These are phyloP conservation scores for Momotus momota DNA, from an alignment of 2,797 vertebrate species.

Conservation along the genomic window DNA sequence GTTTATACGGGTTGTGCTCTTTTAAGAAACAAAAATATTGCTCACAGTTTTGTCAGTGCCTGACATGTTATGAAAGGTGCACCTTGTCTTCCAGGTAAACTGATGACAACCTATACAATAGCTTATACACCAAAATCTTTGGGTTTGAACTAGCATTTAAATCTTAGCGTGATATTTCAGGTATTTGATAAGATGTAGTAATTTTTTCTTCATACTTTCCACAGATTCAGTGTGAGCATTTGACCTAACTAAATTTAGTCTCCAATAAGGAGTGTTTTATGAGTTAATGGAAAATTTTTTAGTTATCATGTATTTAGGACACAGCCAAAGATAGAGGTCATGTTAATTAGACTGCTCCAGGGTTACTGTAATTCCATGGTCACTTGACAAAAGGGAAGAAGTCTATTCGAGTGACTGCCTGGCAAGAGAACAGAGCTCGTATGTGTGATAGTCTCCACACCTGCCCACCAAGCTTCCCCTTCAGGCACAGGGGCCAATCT, in stretches of 20 bases:
- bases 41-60: background rate
- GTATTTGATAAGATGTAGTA: background rate
- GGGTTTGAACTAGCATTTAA: background rate
- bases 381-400: conserved; percentile 47
- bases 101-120: background rate
- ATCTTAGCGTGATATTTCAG: background rate
- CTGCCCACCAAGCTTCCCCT: conserved; percentile 46
- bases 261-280: background rate
- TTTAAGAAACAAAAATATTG: background rate
- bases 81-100: background rate
- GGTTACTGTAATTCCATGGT: conserved; percentile 39
- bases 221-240: background rate
- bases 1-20: background rate
- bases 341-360: conserved; percentile 68
- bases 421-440: conserved; percentile 15
- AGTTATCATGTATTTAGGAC: conserved; percentile 63
- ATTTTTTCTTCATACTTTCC: background rate
- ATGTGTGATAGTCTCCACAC: background rate
- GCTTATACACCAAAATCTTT: background rate
- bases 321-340: conserved; percentile 60
- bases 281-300: conserved; percentile 58
- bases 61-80: background rate
- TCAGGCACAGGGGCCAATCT: conserved; percentile 62
- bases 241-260: conserved; percentile 8
- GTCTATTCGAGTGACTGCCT: conserved; percentile 16